phyloP scores from a whole-genome alignment of 2,888 invertebrate species.

The Neoitamus cyanurus region DNA sequence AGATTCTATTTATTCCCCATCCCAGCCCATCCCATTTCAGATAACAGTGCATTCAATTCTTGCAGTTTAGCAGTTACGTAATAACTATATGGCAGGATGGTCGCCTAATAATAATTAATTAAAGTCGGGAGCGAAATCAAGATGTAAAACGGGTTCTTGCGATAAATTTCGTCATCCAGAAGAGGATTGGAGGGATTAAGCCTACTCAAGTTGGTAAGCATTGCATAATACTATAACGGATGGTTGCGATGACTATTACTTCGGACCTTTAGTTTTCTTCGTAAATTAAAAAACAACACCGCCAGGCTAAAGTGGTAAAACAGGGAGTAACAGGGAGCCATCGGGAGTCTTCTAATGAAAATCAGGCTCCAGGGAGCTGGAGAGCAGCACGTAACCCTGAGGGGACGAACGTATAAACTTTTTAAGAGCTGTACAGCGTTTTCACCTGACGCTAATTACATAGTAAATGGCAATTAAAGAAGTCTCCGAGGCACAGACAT shows the following conservation, averaged over 20 bases:
- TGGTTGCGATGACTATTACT: background rate
- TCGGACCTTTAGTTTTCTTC: background rate
- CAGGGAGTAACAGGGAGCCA: background rate
- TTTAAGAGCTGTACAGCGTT: constrained; percentile 50
- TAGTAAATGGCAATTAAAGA: constrained; percentile 51
- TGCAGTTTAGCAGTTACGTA: background rate
- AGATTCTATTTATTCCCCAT: background rate
- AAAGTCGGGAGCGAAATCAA: background rate
- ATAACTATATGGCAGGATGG: background rate
- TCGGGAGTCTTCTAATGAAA: background rate
- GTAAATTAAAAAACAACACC: background rate
- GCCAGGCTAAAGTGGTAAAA: background rate
- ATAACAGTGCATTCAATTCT: background rate
- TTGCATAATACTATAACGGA: constrained; percentile 1
- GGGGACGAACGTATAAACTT: constrained; percentile 48
- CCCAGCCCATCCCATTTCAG: background rate
- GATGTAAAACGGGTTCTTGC: constrained; percentile 27
- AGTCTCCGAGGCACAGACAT: constrained; percentile 39
- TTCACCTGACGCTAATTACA: constrained; percentile 52
- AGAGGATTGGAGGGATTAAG: background rate
- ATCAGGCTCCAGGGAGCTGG: background rate
- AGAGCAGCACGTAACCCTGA: background rate
- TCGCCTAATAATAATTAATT: background rate
- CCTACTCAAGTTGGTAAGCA: background rate
- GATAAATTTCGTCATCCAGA: background rate